These are phyloP conservation scores for Spodoptera littoralis DNA, from an alignment of 2,888 invertebrate genomes.

Conservation along the genomic window DNA sequence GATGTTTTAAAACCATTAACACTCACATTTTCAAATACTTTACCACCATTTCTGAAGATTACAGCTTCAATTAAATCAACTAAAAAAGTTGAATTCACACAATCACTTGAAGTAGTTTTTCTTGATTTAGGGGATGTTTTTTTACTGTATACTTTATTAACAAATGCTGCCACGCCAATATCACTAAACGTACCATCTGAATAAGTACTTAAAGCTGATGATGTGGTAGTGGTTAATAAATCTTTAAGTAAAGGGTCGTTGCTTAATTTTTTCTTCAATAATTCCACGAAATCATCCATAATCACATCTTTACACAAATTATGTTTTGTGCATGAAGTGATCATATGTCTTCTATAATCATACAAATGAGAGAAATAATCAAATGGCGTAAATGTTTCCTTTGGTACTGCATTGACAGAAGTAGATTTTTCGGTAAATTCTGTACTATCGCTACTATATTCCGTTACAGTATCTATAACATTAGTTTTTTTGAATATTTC, in stretches of 20 bases:
- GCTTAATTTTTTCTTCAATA: slow-evolving; percentile 78
- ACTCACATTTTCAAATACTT: slow-evolving; percentile 15
- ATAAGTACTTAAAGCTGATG: slow-evolving; percentile 52
- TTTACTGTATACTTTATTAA: slow-evolving; percentile 77
- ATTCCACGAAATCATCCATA: slow-evolving; percentile 78
- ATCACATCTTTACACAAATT: slow-evolving; percentile 72
- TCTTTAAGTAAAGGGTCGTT: slow-evolving; percentile 77
- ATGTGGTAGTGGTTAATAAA: slow-evolving; percentile 65
- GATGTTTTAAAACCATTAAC: neutral
- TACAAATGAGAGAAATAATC: slow-evolving; percentile 76
- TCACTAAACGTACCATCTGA: slow-evolving; percentile 69
- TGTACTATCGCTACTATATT: slow-evolving; percentile 7
- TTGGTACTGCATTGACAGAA: slow-evolving; percentile 15
- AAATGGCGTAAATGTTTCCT: slow-evolving; percentile 52
- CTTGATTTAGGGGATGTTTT: slow-evolving; percentile 67
- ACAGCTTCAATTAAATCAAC: slow-evolving; percentile 84
- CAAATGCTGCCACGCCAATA: slow-evolving; percentile 75
- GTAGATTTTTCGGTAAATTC: slow-evolving; percentile 3
- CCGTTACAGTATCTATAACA: slow-evolving; percentile 1
- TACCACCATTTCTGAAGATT: slow-evolving; percentile 81
- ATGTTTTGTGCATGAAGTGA: slow-evolving; percentile 56
- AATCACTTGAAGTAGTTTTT: slow-evolving; percentile 67
- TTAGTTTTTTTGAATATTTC: neutral
- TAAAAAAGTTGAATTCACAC: slow-evolving; percentile 80
- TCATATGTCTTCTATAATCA: slow-evolving; percentile 62